A percentile compares a stretch with the other conserved stretches of the same genome.
These are phyloP conservation scores for Peromyscus californicus DNA, from an alignment of 2,113 vertebrate species.

Conservation along the genomic window DNA sequence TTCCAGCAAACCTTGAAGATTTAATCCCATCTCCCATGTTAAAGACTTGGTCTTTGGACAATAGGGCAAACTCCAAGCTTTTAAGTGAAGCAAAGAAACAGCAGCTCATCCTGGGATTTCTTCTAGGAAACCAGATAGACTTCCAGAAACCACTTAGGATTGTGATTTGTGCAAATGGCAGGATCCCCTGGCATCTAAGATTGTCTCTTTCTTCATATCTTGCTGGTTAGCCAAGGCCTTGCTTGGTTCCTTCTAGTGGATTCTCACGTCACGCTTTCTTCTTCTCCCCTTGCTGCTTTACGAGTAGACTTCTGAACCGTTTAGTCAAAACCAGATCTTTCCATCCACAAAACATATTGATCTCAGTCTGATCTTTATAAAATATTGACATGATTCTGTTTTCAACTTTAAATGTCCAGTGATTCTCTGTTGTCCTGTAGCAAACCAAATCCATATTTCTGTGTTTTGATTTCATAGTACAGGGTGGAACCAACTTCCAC, in stretches of 20 bases:
- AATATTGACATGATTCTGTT: not conserved
- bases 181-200: not conserved
- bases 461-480: not conserved
- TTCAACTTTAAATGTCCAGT: not conserved
- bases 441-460: not conserved
- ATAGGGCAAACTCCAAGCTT: slow-evolving; percentile 5
- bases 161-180: not conserved
- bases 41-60: slow-evolving; percentile 29
- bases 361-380: slow-evolving; percentile 5
- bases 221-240: not conserved
- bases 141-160: not conserved
- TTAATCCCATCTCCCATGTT: not conserved
- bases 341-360: not conserved
- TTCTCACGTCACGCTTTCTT: not conserved
- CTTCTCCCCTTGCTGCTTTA: not conserved
- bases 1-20: slow-evolving; percentile 13
- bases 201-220: slow-evolving; percentile 22
- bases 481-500: not conserved
- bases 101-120: not conserved
- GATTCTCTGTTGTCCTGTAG: not conserved
- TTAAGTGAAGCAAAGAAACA: not conserved
- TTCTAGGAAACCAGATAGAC: not conserved
- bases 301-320: not conserved
- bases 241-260: not conserved
- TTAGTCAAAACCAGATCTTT: not conserved